phyloP scores from a whole-genome alignment of 2,888 invertebrate species.

The Alsophila aescularia region DNA sequence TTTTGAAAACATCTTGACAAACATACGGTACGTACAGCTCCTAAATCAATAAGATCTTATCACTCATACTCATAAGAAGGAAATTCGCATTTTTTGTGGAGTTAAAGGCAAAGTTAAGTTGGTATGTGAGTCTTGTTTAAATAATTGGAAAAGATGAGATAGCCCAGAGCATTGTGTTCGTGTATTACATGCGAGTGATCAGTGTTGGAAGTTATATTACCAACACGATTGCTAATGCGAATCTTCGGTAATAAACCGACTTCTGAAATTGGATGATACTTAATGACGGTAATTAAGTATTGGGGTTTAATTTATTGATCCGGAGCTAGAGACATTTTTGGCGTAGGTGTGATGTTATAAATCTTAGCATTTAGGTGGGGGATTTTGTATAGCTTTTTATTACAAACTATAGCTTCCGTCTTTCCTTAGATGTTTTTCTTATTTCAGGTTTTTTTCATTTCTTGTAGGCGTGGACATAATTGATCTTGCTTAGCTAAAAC shows the following conservation, averaged over 20 bases:
- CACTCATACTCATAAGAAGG: conserved; percentile 2
- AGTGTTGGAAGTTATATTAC: conserved; percentile 2
- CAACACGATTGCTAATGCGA: conserved; percentile 5
- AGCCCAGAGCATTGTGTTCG: conserved; percentile 31
- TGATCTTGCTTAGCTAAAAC: too few relatives aligned
- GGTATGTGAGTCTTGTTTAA: conserved; percentile 55
- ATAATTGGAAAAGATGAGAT: conserved; percentile 60
- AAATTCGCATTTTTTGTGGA: conserved; percentile 4
- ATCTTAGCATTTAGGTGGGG: background rate
- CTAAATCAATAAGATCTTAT: conserved; percentile 10
- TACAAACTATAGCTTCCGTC: too few relatives aligned
- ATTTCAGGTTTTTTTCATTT: too few relatives aligned
- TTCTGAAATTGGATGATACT: conserved; percentile 5
- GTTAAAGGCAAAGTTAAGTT: conserved; percentile 22
- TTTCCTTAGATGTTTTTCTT: too few relatives aligned
- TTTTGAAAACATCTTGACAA: conserved; percentile 23
- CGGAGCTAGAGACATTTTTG: background rate
- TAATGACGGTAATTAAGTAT: conserved; percentile 15
- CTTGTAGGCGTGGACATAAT: too few relatives aligned
- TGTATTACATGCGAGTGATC: conserved; percentile 12
- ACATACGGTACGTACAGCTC: conserved; percentile 11
- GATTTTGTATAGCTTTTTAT: background rate
- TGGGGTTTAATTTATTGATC: conserved; percentile 11
- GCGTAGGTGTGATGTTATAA: conserved; percentile 5
- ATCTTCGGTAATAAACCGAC: conserved; percentile 2